These are phyloP conservation scores for Troides helena DNA, from an alignment of 2,888 invertebrate species.

Conservation along the genomic window DNA sequence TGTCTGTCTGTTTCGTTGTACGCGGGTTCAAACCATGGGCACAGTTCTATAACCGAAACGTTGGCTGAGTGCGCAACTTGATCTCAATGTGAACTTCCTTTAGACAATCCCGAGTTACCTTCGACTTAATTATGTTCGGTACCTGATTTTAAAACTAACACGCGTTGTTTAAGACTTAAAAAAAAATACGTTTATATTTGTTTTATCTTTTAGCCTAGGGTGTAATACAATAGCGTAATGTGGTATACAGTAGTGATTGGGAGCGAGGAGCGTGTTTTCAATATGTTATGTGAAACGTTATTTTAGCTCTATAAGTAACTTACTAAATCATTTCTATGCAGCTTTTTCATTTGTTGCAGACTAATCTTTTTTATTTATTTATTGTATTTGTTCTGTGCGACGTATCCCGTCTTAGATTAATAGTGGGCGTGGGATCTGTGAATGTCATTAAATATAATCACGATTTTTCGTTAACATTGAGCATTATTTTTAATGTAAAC, in stretches of 20 bases:
- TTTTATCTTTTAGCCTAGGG: conserved; percentile 61
- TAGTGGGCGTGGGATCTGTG: conserved; percentile 2
- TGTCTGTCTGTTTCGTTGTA: conserved; percentile 13
- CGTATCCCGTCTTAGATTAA: not conserved
- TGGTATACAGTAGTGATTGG: conserved; percentile 54
- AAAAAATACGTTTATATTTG: conserved; percentile 53
- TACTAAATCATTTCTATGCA: conserved; percentile 73
- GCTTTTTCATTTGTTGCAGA: conserved; percentile 72
- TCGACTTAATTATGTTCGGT: conserved; percentile 75
- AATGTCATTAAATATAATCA: not conserved
- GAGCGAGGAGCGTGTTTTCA: conserved; percentile 65
- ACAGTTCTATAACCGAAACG: conserved; percentile 29
- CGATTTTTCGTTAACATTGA: not conserved
- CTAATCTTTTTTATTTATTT: conserved; percentile 48
- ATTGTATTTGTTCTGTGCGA: conserved; percentile 53
- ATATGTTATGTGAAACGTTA: conserved; percentile 52
- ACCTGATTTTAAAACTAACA: conserved; percentile 72
- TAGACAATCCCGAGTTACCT: conserved; percentile 71
- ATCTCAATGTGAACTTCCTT: conserved; percentile 73
- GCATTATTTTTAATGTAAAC: conserved; percentile 8
- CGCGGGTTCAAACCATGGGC: conserved; percentile 1
- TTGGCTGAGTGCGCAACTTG: conserved; percentile 50
- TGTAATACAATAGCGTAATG: conserved; percentile 47
- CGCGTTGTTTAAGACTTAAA: conserved; percentile 70
- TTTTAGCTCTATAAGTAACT: conserved; percentile 48